Base-by-base conservation (phyloP, 2,888 invertebrate species). In the Campoletis raptor region DNA sequence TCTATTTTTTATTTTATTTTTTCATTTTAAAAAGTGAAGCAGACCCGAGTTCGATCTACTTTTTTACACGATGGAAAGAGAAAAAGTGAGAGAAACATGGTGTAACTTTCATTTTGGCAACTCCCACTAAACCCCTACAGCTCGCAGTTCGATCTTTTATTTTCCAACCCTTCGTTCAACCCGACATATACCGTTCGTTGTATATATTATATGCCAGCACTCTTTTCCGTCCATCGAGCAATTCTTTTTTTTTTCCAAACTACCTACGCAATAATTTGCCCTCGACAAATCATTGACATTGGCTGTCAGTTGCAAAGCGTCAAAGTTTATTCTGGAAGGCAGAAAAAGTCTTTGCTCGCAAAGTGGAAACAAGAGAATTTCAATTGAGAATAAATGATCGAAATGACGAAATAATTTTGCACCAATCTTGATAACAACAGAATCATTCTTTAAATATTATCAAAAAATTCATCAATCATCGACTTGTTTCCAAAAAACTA, bases 21-120 rank as follows among this genome's bases (percentile, higher is more conserved):
- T 78, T 45, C 74, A 73, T 84, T 82, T 70, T 52, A 42, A 70
- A 66, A 74, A 79, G 86, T 79, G 86, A 86, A 78, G 79, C 21
- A 86, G 72, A 30, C 72, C 61, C 37, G 36, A 30, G 48, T 30
- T 67, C 81, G 84, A 81, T 81, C 61, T 79, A 81, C 66, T 84
- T 84, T 86, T 76, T 82, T 79, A 83, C 70, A 21, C 24, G 85
- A 70, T 15, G 10, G 48, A 61, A 61, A 52, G 80, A 12, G 73
- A 54, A 66, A 57, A 64, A 54, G 81, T 64, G 70, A 52, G 61
- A 78, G 72, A 73, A 67, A 72, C 21, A 30, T 52, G 61, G 78
- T 73, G 81, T 81, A 81, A 86, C 79, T 84, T 82, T 82, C 73
- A 86, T 86, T 86, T 86, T 86, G 86, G 86, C 86, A 86, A 84